Conservation (phyloP, 2,113 vertebrate genomes). For the Anarrhichthys ocellatus region DNA sequence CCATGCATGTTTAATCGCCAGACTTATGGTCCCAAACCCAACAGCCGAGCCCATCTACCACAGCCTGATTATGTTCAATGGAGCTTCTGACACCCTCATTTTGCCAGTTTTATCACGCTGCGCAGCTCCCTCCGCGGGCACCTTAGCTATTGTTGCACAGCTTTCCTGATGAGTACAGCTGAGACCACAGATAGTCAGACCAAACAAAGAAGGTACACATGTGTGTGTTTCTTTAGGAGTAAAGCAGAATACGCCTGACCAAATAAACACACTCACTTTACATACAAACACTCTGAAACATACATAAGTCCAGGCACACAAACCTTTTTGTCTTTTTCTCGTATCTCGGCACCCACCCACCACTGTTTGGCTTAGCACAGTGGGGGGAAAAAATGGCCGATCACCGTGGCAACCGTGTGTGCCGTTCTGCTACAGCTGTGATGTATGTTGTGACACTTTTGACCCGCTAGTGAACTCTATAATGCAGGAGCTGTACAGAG, state of each 20-base stretch:
- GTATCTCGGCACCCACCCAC: constrained; percentile 68
- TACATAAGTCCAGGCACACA: constrained; percentile 47
- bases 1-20: constrained; percentile 79
- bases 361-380: constrained; percentile 75
- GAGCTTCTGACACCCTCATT: constrained; percentile 75
- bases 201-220: constrained; percentile 66
- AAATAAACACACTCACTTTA: constrained; percentile 68
- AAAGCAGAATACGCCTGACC: constrained; percentile 42
- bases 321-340: constrained; percentile 65
- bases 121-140: constrained; percentile 65
- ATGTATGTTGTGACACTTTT: constrained; percentile 83
- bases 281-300: constrained; percentile 38
- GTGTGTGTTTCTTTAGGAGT: constrained; percentile 13
- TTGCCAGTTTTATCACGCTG: constrained; percentile 73
- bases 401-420: constrained; percentile 79
- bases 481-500: constrained; percentile 57
- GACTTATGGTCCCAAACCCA: constrained; percentile 72
- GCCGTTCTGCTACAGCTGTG: constrained; percentile 81
- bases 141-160: constrained; percentile 69
- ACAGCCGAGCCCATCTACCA: constrained; percentile 69
- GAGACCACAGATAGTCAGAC: constrained; percentile 72
- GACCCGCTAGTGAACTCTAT: constrained; percentile 79
- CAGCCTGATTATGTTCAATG: constrained; percentile 74
- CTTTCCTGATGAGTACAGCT: constrained; percentile 67
- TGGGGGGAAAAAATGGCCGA: constrained; percentile 63